Evolutionary conservation across 2,113 vertebrate species (phyloP).

Genomic region (Aplodontia rufa): DNA sequence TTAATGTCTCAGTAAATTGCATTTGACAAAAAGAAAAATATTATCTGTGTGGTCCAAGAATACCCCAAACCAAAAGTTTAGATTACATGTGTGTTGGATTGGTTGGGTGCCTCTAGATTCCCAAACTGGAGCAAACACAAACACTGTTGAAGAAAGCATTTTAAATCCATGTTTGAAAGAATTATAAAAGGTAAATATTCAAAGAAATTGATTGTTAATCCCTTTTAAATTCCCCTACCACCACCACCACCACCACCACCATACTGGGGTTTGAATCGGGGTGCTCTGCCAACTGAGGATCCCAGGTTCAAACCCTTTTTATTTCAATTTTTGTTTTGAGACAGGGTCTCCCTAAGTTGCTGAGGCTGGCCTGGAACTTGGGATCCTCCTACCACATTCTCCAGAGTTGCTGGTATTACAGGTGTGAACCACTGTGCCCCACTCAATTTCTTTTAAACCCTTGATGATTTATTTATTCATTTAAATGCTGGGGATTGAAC

Average conservation of each 20-base stretch:
- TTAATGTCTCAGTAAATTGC: conserved; percentile 61
- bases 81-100: background rate
- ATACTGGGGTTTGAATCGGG: too few relatives aligned
- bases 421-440: too few relatives aligned
- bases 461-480: too few relatives aligned
- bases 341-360: too few relatives aligned
- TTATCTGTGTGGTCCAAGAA: background rate
- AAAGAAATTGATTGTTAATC: background rate
- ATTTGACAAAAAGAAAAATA: conserved; percentile 4
- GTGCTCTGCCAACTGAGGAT: too few relatives aligned
- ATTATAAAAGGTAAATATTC: background rate
- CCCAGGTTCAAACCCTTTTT: too few relatives aligned
- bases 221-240: background rate
- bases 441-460: too few relatives aligned
- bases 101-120: background rate
- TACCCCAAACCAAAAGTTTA: background rate
- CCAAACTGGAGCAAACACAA: background rate
- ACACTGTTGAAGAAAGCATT: background rate
- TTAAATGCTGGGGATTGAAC: background rate
- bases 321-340: too few relatives aligned
- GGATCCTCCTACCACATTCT: too few relatives aligned
- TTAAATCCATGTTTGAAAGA: background rate
- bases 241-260: too few relatives aligned
- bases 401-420: too few relatives aligned
- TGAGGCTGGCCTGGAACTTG: too few relatives aligned